A percentile compares a stretch with the other conserved stretches of the same genome.
phyloP scores from a whole-genome alignment of 2,888 invertebrate genomes.

The Acronicta leporina region DNA sequence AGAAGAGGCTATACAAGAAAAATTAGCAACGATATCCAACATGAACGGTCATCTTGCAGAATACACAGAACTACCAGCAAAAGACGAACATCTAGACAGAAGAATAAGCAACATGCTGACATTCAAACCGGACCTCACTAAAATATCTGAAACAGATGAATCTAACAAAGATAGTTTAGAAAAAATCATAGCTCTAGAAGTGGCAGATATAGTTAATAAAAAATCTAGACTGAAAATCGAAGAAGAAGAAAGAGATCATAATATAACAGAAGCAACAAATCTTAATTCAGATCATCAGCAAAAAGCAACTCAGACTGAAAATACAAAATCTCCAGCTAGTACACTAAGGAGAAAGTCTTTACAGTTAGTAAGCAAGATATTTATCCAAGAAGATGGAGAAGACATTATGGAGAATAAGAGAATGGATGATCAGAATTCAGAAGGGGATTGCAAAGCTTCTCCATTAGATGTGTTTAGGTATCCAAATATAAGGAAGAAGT shows the following conservation, averaged over 20 bases:
- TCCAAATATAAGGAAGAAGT: slow-evolving; percentile 91
- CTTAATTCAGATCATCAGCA: slow-evolving; percentile 63
- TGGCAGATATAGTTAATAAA: slow-evolving; percentile 74
- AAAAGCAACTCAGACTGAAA: slow-evolving; percentile 75
- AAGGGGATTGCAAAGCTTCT: slow-evolving; percentile 88
- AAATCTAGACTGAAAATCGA: slow-evolving; percentile 64
- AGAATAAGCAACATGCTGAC: slow-evolving; percentile 80
- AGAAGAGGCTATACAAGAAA: slow-evolving; percentile 67
- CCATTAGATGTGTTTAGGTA: slow-evolving; percentile 90
- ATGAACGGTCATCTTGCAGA: slow-evolving; percentile 69
- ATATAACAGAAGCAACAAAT: slow-evolving; percentile 61
- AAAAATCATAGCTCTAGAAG: slow-evolving; percentile 74
- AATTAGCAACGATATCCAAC: slow-evolving; percentile 66
- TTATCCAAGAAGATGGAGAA: slow-evolving; percentile 70
- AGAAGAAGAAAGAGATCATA: slow-evolving; percentile 56
- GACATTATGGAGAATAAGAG: slow-evolving; percentile 74
- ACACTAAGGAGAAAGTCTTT: slow-evolving; percentile 78
- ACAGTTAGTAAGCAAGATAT: slow-evolving; percentile 76
- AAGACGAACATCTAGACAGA: slow-evolving; percentile 72
- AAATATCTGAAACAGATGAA: slow-evolving; percentile 67
- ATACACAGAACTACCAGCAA: slow-evolving; percentile 56
- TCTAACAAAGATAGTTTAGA: slow-evolving; percentile 68
- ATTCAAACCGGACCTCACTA: slow-evolving; percentile 74
- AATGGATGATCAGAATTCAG: slow-evolving; percentile 83
- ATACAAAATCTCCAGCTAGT: slow-evolving; percentile 66